These are phyloP conservation scores for Tolmerus cingulatus DNA, from an alignment of 2,888 invertebrate species.

Conservation along the genomic window DNA sequence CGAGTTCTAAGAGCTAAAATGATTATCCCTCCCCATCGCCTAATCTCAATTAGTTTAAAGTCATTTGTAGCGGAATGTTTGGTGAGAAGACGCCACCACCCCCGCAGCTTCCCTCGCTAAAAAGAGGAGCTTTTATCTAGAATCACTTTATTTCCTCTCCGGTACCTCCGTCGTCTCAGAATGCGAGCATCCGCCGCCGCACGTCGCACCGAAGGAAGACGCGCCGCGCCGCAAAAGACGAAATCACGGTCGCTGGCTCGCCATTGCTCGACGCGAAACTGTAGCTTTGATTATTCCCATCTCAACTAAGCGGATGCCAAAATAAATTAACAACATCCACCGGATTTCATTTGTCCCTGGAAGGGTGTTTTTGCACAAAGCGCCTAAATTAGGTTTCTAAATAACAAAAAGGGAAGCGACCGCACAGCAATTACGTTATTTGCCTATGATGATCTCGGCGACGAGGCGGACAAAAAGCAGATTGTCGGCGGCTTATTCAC, in stretches of 20 bases:
- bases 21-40: slow-evolving; percentile 39
- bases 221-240: not conserved
- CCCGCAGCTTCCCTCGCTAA: not conserved
- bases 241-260: slow-evolving; percentile 5
- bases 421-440: slow-evolving; percentile 43
- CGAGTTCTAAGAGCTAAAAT: slow-evolving; percentile 38
- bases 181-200: not conserved
- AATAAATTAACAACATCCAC: slow-evolving; percentile 45
- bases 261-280: slow-evolving; percentile 9
- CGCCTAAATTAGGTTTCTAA: slow-evolving; percentile 30
- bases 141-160: slow-evolving; percentile 37
- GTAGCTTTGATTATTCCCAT: slow-evolving; percentile 42
- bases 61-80: slow-evolving; percentile 42
- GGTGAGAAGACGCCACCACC: not conserved
- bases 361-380: slow-evolving; percentile 32
- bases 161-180: not conserved
- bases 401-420: slow-evolving; percentile 41
- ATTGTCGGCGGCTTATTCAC: slow-evolving; percentile 37
- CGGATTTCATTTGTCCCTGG: slow-evolving; percentile 35
- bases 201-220: not conserved
- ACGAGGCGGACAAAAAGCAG: slow-evolving; percentile 27
- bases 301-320: slow-evolving; percentile 44
- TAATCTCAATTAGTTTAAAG: slow-evolving; percentile 46
- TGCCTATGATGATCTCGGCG: slow-evolving; percentile 30
- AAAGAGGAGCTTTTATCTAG: slow-evolving; percentile 33